Conservation (phyloP, 1,140 invertebrate species). For the Anastrepha ludens region DNA sequence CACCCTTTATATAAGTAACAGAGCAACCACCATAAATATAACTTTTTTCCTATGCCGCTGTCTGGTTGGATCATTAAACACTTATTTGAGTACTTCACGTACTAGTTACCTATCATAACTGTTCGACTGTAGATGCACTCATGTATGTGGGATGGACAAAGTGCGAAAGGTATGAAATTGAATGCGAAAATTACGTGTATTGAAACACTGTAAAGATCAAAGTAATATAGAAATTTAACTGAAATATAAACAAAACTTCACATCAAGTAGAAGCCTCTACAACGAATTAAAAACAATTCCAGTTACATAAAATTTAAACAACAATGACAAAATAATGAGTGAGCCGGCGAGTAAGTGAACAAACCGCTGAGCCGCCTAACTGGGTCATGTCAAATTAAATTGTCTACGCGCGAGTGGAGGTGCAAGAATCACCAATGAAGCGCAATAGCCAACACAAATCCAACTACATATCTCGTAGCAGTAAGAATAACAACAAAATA, state of each 20-base stretch:
- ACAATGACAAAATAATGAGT: constrained; percentile 49
- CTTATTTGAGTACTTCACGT: no score
- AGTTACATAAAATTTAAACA: constrained; percentile 43
- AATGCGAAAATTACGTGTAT: no score
- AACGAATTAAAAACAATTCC: constrained; percentile 4
- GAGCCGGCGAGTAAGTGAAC: constrained; percentile 30
- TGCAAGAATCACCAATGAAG: background rate
- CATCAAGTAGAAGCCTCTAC: background rate
- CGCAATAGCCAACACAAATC: background rate
- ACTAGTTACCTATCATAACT: no score
- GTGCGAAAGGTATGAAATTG: no score
- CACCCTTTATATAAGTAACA: no score
- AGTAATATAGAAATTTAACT: no score
- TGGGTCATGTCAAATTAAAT: constrained; percentile 56
- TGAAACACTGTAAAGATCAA: no score
- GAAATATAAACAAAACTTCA: background rate
- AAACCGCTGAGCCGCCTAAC: constrained; percentile 52
- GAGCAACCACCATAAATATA: no score
- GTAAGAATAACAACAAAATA: background rate
- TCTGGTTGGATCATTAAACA: no score
- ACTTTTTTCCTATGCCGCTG: no score
- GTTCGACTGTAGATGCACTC: no score
- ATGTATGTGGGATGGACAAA: no score
- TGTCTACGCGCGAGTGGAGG: constrained; percentile 46
- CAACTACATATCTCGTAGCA: background rate